phyloP scores from a whole-genome alignment of 2,888 invertebrate genomes.

The Agriopis leucophaearia region DNA sequence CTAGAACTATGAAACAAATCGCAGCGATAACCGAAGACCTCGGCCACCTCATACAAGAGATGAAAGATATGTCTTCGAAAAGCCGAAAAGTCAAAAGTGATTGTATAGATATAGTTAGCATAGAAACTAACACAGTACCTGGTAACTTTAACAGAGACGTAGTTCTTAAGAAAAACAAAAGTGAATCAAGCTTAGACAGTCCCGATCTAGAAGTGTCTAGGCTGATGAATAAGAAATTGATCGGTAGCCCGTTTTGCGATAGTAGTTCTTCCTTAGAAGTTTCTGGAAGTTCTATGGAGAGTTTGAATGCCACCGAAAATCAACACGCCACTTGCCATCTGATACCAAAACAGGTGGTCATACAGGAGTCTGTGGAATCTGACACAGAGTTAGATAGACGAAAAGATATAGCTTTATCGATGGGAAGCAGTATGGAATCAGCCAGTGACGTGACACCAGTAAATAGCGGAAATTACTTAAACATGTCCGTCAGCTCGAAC shows the following conservation, averaged over 20 bases:
- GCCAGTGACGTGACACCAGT: conserved; percentile 77
- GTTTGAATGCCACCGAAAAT: conserved; percentile 69
- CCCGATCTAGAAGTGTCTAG: conserved; percentile 83
- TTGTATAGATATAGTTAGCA: conserved; percentile 53
- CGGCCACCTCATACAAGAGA: conserved; percentile 75
- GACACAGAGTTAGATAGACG: conserved; percentile 69
- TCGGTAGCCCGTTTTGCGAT: conserved; percentile 76
- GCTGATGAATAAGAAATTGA: conserved; percentile 74
- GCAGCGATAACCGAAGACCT: conserved; percentile 76
- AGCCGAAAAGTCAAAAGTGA: conserved; percentile 52
- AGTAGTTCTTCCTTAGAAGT: conserved; percentile 81
- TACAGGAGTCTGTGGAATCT: conserved; percentile 57
- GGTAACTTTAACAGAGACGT: conserved; percentile 67
- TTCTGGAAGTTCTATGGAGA: conserved; percentile 83
- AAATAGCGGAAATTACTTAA: conserved; percentile 67
- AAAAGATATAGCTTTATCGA: conserved; percentile 68
- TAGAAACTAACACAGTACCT: conserved; percentile 69
- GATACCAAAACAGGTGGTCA: conserved; percentile 55
- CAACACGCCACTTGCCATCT: conserved; percentile 40
- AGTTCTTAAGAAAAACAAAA: conserved; percentile 83
- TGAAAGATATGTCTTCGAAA: conserved; percentile 65
- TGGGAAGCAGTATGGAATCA: conserved; percentile 78
- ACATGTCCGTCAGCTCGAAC: conserved; percentile 79
- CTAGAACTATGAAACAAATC: conserved; percentile 70
- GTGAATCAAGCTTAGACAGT: conserved; percentile 83